phyloP scores from a whole-genome alignment of 2,888 invertebrate species.

The Platerodrilus igneus region DNA sequence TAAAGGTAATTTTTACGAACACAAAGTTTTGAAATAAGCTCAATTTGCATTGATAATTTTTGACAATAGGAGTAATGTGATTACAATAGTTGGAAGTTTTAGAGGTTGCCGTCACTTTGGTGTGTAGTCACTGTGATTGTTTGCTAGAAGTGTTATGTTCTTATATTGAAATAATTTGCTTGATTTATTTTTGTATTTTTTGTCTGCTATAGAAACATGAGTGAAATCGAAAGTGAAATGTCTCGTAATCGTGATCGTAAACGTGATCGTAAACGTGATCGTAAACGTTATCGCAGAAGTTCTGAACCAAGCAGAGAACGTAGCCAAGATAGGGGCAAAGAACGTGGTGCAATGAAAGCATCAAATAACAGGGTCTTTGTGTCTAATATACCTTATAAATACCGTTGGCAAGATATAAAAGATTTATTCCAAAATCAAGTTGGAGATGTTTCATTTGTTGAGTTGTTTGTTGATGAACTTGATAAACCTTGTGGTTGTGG shows the following conservation, averaged over 20 bases:
- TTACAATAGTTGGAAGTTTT: no score
- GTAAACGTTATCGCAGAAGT: constrained; percentile 62
- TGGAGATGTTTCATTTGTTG: constrained; percentile 92
- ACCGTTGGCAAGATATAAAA: constrained; percentile 96
- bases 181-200: neutral
- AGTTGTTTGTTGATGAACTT: constrained; percentile 87
- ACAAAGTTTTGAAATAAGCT: no score
- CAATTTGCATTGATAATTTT: no score
- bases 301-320: constrained; percentile 50
- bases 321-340: constrained; percentile 40
- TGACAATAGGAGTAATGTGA: no score
- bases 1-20: no score
- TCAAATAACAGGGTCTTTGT: constrained; percentile 67
- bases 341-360: constrained; percentile 49
- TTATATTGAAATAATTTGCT: no score
- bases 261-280: constrained; percentile 58
- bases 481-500: constrained; percentile 95
- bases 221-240: constrained; percentile 34
- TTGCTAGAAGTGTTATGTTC: no score
- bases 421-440: constrained; percentile 86
- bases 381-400: constrained; percentile 95
- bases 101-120: no score
- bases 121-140: no score
- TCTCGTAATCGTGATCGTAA: no score
- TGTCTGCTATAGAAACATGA: constrained; percentile 14